Percentiles rank a stretch among this genome's conserved stretches.
phyloP scores from a whole-genome alignment of 2,113 vertebrate species.

The Sinocyclocheilus anophthalmus region DNA sequence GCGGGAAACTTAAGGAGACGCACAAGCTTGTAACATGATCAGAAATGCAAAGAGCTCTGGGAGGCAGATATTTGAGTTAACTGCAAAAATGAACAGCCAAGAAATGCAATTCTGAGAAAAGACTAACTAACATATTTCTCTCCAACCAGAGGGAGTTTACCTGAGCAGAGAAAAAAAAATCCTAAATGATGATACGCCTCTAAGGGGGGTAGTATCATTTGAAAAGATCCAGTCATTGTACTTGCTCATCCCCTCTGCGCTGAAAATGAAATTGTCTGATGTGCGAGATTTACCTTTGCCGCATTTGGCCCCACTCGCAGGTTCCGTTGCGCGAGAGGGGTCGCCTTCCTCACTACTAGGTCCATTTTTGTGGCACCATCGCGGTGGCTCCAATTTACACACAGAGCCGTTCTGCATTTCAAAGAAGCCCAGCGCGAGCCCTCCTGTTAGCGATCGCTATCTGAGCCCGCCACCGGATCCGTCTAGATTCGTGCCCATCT shows the following conservation, averaged over 20 bases:
- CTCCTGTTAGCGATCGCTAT: slow-evolving; percentile 83
- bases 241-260: slow-evolving; percentile 77
- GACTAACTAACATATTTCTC: slow-evolving; percentile 40
- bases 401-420: slow-evolving; percentile 83
- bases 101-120: slow-evolving; percentile 31
- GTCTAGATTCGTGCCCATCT: too few species aligned
- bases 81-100: neutral
- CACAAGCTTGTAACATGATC: slow-evolving; percentile 21
- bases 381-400: slow-evolving; percentile 79
- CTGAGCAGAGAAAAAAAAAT: slow-evolving; percentile 25
- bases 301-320: slow-evolving; percentile 73
- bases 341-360: too few species aligned
- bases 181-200: slow-evolving; percentile 72
- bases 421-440: slow-evolving; percentile 77
- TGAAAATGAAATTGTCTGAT: slow-evolving; percentile 87
- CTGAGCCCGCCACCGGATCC: too few species aligned
- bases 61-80: neutral
- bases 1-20: neutral
- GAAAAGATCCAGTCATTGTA: slow-evolving; percentile 81
- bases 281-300: slow-evolving; percentile 83
- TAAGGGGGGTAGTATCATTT: slow-evolving; percentile 79
- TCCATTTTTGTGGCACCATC: slow-evolving; percentile 76
- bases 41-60: slow-evolving; percentile 13
- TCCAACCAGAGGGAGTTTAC: slow-evolving; percentile 49
- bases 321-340: too few species aligned